A percentile compares a stretch with the other conserved stretches of the same genome.
Evolutionary conservation across 2,797 vertebrate species (phyloP).

Genomic region (Myripristis murdjan): DNA sequence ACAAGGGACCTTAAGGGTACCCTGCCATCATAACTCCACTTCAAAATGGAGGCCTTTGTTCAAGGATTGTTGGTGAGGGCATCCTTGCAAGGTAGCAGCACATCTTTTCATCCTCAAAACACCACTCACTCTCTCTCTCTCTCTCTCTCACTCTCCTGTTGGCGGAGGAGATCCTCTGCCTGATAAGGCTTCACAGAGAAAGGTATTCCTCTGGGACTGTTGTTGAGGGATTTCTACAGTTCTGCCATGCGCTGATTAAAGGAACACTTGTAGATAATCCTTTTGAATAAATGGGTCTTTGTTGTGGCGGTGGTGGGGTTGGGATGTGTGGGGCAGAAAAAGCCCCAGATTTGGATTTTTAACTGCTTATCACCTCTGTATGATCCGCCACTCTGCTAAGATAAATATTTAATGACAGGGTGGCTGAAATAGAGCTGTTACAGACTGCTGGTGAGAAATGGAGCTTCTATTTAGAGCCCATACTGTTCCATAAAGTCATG

Average conservation of each 20-base stretch:
- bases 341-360: slow-evolving; percentile 76
- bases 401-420: slow-evolving; percentile 87
- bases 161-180: slow-evolving; percentile 83
- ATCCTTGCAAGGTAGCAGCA: slow-evolving; percentile 73
- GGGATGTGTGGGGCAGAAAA: slow-evolving; percentile 26
- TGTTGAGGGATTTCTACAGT: slow-evolving; percentile 79
- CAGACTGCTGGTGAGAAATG: slow-evolving; percentile 83
- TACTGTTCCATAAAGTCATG: slow-evolving; percentile 79
- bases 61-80: slow-evolving; percentile 74
- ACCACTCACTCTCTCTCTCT: slow-evolving; percentile 65
- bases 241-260: slow-evolving; percentile 84
- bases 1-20: slow-evolving; percentile 66
- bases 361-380: slow-evolving; percentile 83
- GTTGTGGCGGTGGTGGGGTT: slow-evolving; percentile 49
- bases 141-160: slow-evolving; percentile 66
- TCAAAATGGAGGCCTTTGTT: slow-evolving; percentile 79
- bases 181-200: slow-evolving; percentile 83
- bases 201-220: slow-evolving; percentile 82
- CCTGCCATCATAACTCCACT: slow-evolving; percentile 73
- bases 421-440: slow-evolving; percentile 85
- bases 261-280: slow-evolving; percentile 85
- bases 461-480: slow-evolving; percentile 82
- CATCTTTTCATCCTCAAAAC: slow-evolving; percentile 80
- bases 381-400: slow-evolving; percentile 77
- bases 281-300: slow-evolving; percentile 77